phyloP scores from a whole-genome alignment of 2,888 invertebrate species.

The Orthosia cruda region DNA sequence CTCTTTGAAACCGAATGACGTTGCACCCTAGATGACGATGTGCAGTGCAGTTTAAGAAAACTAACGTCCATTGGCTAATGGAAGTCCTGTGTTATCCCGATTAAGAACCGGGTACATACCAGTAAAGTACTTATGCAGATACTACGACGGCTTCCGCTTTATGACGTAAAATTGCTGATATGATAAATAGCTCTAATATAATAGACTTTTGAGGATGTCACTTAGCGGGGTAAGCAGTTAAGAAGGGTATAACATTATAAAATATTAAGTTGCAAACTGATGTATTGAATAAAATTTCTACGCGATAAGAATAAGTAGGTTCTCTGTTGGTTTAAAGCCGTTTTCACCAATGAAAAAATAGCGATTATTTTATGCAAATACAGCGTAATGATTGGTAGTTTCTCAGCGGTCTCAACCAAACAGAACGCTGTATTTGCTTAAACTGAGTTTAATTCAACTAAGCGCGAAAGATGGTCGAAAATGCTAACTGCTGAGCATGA shows the following conservation, averaged over 20 bases:
- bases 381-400: no score
- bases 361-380: no score
- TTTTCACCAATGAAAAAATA: no score
- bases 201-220: constrained; percentile 18
- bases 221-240: constrained; percentile 11
- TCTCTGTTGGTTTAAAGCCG: no score
- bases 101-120: constrained; percentile 19
- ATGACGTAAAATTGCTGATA: constrained; percentile 25
- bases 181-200: constrained; percentile 10
- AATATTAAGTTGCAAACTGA: background rate
- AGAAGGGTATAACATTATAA: background rate
- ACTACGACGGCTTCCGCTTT: constrained; percentile 29
- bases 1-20: constrained; percentile 26
- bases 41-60: constrained; percentile 74
- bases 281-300: background rate
- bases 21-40: constrained; percentile 41
- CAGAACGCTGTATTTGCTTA: no score
- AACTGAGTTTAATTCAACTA: no score
- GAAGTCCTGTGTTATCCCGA: constrained; percentile 80
- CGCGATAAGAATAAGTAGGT: no score
- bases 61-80: constrained; percentile 81
- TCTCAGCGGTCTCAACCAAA: no score
- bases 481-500: no score
- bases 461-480: no score
- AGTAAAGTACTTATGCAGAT: constrained; percentile 52